Evolutionary conservation across 2,113 vertebrate species (phyloP).

Genomic region (Columba livia): DNA sequence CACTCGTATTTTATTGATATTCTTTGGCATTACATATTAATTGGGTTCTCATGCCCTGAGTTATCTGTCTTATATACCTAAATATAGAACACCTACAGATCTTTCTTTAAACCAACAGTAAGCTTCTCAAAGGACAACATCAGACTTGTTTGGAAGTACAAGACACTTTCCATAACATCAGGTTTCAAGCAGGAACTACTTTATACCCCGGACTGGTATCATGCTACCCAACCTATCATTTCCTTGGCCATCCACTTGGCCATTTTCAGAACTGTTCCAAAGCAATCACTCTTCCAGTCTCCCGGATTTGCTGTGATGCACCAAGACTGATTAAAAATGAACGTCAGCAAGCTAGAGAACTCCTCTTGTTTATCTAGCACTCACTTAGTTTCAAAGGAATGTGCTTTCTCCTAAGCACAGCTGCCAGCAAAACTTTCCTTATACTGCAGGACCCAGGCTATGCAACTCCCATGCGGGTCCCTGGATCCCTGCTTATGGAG

Average conservation of each 20-base stretch:
- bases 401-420: background rate
- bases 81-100: background rate
- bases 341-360: background rate
- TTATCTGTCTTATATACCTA: background rate
- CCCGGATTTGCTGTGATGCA: background rate
- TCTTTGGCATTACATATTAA: background rate
- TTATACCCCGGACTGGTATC: background rate
- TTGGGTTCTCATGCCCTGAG: background rate
- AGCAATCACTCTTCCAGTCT: background rate
- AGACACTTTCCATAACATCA: background rate
- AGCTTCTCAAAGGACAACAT: background rate
- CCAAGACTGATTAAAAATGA: background rate
- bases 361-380: background rate
- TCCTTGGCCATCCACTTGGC: background rate
- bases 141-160: background rate
- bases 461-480: accelerated
- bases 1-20: background rate
- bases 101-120: background rate
- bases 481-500: background rate
- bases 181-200: background rate
- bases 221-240: background rate
- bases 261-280: background rate
- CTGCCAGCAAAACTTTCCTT: background rate
- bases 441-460: background rate
- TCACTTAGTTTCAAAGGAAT: background rate